These are phyloP conservation scores for Apodemus sylvaticus DNA, from an alignment of 2,113 vertebrate genomes.

Conservation along the genomic window DNA sequence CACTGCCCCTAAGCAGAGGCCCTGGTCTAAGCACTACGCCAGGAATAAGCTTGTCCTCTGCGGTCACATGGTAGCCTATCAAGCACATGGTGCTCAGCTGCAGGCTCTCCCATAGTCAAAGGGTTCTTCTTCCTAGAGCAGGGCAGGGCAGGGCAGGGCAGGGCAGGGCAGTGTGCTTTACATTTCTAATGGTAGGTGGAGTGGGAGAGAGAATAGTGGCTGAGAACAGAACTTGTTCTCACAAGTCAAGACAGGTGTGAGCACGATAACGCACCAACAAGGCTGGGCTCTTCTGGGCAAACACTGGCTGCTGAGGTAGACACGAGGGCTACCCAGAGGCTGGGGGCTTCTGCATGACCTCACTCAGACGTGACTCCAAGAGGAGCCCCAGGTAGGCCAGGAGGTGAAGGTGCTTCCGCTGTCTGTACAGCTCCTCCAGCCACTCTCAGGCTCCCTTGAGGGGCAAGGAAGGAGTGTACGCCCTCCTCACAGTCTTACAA, in stretches of 20 bases:
- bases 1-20: background rate
- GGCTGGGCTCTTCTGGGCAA: background rate
- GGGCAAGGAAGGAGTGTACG: background rate
- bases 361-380: background rate
- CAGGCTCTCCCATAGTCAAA: background rate
- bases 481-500: background rate
- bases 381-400: background rate
- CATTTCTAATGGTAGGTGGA: background rate
- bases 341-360: background rate
- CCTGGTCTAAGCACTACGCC: background rate
- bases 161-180: background rate
- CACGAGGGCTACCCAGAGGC: background rate
- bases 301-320: background rate
- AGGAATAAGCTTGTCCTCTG: background rate
- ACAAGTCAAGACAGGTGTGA: background rate
- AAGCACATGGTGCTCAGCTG: background rate
- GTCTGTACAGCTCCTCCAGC: background rate
- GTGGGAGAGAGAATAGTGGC: background rate
- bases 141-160: background rate
- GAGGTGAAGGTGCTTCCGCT: background rate
- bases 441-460: background rate
- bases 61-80: accelerated
- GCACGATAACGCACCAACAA: too few species aligned
- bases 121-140: background rate
- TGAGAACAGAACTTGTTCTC: background rate